phyloP scores from a whole-genome alignment of 2,113 vertebrate species.

The Taxidea taxus region DNA sequence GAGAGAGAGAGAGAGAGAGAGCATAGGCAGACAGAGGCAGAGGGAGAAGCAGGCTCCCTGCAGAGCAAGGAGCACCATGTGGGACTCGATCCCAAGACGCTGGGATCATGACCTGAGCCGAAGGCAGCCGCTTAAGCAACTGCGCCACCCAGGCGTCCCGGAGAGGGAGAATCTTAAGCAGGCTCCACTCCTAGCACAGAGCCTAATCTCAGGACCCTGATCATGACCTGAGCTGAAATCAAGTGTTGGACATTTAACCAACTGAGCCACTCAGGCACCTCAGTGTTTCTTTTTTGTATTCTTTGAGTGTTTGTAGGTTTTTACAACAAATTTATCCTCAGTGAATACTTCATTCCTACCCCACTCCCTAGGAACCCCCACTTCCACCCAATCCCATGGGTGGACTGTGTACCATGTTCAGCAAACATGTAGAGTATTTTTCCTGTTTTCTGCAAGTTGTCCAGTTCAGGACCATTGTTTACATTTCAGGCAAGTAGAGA shows the following conservation, averaged over 20 bases:
- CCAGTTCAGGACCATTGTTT: not conserved
- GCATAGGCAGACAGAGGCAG: too few relatives aligned
- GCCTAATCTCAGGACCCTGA: not conserved
- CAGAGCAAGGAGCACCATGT: too few relatives aligned
- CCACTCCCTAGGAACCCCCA: fast-evolving
- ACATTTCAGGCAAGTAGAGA: not conserved
- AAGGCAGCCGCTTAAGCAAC: too few relatives aligned
- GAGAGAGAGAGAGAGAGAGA: too few relatives aligned
- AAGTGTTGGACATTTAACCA: too few relatives aligned
- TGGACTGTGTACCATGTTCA: not conserved
- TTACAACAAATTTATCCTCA: not conserved
- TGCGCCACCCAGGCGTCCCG: too few relatives aligned
- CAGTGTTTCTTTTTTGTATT: not conserved
- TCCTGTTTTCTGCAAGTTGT: not conserved
- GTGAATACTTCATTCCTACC: not conserved
- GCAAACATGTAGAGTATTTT: not conserved
- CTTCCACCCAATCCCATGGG: not conserved
- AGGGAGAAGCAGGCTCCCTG: too few relatives aligned
- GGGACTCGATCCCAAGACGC: too few relatives aligned
- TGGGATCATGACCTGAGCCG: too few relatives aligned
- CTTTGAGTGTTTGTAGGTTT: not conserved
- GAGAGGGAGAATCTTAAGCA: not conserved
- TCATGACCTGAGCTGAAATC: too few relatives aligned
- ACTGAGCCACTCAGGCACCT: not conserved
- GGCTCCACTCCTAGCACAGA: not conserved